phyloP scores from a whole-genome alignment of 2,797 vertebrate species.

The Pteropus rufus region DNA sequence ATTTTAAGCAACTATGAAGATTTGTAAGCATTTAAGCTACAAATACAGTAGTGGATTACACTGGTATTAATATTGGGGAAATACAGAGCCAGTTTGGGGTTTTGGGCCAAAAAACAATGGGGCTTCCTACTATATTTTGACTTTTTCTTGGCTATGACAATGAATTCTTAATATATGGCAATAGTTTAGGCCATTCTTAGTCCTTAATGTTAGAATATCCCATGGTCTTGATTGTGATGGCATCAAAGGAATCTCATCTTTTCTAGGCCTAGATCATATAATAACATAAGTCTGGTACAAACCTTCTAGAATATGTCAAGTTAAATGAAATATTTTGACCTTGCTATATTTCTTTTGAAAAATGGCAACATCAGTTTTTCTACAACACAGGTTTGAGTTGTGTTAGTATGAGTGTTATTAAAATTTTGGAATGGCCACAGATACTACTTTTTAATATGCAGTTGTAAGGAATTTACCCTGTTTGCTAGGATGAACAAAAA shows the following conservation, averaged over 20 bases:
- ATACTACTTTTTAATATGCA: not conserved
- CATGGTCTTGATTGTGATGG: not conserved
- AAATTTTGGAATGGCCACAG: not conserved
- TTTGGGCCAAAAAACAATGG: not conserved
- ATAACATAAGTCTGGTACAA: not conserved
- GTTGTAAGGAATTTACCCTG: not conserved
- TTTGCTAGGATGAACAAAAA: constrained; percentile 18
- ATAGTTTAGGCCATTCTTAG: not conserved
- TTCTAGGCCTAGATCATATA: not conserved
- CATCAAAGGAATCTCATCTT: not conserved
- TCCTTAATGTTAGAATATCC: not conserved
- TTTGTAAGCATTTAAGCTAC: constrained; percentile 1
- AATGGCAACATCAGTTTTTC: not conserved
- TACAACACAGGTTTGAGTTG: not conserved
- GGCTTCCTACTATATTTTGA: not conserved
- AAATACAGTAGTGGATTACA: not conserved
- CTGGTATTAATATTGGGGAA: not conserved
- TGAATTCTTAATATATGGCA: constrained; percentile 18
- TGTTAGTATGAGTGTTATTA: not conserved
- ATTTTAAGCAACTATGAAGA: constrained; percentile 2
- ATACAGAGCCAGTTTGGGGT: not conserved
- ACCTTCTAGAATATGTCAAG: not conserved
- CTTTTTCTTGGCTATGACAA: not conserved
- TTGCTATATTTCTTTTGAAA: not conserved
- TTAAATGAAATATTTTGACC: not conserved